phyloP scores from a whole-genome alignment of 2,113 vertebrate genomes.

The Onychostruthus taczanowskii region DNA sequence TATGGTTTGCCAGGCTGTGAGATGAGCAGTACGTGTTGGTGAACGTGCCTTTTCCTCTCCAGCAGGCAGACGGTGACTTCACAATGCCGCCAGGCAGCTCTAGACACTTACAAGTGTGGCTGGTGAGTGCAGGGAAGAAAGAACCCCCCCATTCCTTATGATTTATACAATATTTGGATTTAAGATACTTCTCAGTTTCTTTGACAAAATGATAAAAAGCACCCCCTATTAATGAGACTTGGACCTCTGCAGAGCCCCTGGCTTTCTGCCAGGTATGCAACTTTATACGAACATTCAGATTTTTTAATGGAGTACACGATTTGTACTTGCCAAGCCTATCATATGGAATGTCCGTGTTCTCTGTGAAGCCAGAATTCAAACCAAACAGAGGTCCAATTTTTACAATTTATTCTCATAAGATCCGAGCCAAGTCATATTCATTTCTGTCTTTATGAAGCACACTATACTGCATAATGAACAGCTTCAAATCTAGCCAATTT shows the following conservation, averaged over 20 bases:
- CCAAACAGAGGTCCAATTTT: slow-evolving; percentile 19
- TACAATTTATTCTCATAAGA: slow-evolving; percentile 18
- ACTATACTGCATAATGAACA: slow-evolving; percentile 17
- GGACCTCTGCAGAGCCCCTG: not conserved
- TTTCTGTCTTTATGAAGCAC: slow-evolving; percentile 3
- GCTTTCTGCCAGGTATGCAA: not conserved
- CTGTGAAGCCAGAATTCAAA: not conserved
- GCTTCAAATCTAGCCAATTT: slow-evolving; percentile 14
- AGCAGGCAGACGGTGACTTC: not conserved
- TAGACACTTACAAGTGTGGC: not conserved
- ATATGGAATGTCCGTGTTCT: not conserved
- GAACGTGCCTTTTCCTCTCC: not conserved
- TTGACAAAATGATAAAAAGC: not conserved
- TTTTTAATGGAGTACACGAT: not conserved
- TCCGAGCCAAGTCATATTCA: slow-evolving; percentile 15
- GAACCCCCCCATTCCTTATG: not conserved
- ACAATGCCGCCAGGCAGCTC: not conserved
- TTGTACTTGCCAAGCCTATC: not conserved
- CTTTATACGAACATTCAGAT: not conserved
- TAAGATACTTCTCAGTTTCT: not conserved
- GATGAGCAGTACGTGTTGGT: not conserved
- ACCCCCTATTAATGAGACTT: not conserved
- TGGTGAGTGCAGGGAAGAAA: not conserved
- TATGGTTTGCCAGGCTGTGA: not conserved
- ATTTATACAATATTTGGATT: not conserved